A percentile compares a stretch with the other conserved stretches of the same genome.
Evolutionary conservation across 2,797 vertebrate species (phyloP).

Genomic region (Hyperoplus lanceolatus): DNA sequence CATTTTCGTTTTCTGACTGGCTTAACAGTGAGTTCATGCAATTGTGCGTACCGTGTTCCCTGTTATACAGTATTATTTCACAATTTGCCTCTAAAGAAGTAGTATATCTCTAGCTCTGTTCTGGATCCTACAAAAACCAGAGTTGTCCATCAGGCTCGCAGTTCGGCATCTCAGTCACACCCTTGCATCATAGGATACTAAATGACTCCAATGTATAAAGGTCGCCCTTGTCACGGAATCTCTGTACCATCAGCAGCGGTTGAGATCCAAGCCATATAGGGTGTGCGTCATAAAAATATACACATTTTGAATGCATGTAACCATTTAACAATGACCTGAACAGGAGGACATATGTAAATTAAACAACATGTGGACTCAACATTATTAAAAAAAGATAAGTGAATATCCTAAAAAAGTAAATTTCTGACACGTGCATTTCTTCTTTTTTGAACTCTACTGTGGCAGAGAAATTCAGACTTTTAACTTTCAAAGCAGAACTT

Average conservation of each 20-base stretch:
- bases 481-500: constrained; percentile 27
- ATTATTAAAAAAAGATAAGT: background rate
- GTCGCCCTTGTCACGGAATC: constrained; percentile 27
- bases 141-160: constrained; percentile 5
- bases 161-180: constrained; percentile 46
- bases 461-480: constrained; percentile 1
- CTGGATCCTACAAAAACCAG: constrained; percentile 62
- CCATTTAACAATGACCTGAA: constrained; percentile 23
- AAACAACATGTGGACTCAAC: constrained; percentile 6
- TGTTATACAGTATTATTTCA: constrained; percentile 31
- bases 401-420: constrained; percentile 27
- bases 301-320: constrained; percentile 26
- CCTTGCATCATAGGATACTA: constrained; percentile 59
- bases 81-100: constrained; percentile 34
- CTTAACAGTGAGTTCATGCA: constrained; percentile 8
- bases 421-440: constrained; percentile 3
- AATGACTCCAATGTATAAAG: background rate
- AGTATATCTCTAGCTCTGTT: constrained; percentile 47
- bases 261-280: constrained; percentile 59
- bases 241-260: constrained; percentile 57
- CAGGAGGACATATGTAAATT: constrained; percentile 16
- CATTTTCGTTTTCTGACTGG: constrained; percentile 18
- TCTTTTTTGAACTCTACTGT: constrained; percentile 6
- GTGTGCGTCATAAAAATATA: constrained; percentile 17
- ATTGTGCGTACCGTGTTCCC: background rate